A percentile compares a stretch with the other conserved stretches of the same genome.
Evolutionary conservation across 2,888 invertebrate species (phyloP).

Genomic region (Drymonia ruficornis): DNA sequence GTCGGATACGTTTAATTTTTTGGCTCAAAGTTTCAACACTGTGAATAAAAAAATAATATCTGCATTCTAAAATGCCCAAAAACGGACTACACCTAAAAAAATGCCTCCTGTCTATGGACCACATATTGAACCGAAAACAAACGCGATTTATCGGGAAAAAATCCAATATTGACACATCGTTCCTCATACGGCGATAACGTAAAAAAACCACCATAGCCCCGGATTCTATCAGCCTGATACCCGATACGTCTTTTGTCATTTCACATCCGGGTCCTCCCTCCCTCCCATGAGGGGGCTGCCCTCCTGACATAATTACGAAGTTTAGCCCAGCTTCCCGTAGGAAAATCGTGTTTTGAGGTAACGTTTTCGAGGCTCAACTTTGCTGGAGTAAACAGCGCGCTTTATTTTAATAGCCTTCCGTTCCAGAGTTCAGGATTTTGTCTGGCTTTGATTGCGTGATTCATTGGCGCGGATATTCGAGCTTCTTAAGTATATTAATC

Average conservation of each 20-base stretch:
- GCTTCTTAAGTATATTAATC: constrained; percentile 1
- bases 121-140: constrained; percentile 18
- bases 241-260: constrained; percentile 68
- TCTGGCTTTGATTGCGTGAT: constrained; percentile 9
- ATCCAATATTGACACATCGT: constrained; percentile 37
- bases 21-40: too few species aligned
- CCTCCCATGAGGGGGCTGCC: constrained; percentile 8
- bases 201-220: constrained; percentile 27
- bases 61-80: too few species aligned
- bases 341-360: constrained; percentile 11
- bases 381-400: constrained; percentile 22
- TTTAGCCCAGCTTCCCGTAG: constrained; percentile 34
- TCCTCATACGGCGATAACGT: constrained; percentile 21
- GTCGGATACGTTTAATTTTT: too few species aligned
- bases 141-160: constrained; percentile 23
- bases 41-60: too few species aligned
- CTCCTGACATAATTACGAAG: constrained; percentile 63
- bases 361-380: constrained; percentile 11
- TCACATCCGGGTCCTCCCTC: constrained; percentile 53
- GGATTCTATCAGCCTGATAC: constrained; percentile 48
- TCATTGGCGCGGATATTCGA: constrained; percentile 6
- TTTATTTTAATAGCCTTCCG: constrained; percentile 32
- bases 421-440: constrained; percentile 12
- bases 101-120: neutral
- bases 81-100: too few species aligned